phyloP scores from a whole-genome alignment of 2,888 invertebrate genomes.

The Eilema caniola region DNA sequence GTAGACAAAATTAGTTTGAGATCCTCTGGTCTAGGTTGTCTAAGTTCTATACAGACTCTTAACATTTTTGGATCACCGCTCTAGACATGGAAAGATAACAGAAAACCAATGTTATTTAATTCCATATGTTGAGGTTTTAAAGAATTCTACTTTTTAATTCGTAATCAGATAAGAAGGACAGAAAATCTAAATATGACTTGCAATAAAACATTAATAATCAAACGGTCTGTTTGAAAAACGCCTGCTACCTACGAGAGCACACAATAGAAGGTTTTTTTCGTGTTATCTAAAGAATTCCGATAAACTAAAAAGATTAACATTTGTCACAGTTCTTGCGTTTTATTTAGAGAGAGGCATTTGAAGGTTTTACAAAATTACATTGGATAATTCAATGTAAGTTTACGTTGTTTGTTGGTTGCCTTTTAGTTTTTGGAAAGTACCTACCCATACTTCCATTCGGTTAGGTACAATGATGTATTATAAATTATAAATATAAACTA shows the following conservation, averaged over 20 bases:
- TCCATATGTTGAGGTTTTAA: not conserved
- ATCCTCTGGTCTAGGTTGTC: too few species aligned
- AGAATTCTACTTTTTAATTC: not conserved
- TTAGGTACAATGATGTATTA: too few species aligned
- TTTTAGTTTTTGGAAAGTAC: not conserved
- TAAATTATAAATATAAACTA: too few species aligned
- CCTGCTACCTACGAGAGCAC: constrained; percentile 26
- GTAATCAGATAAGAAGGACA: not conserved
- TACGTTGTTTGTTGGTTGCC: not conserved
- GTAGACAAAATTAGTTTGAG: too few species aligned
- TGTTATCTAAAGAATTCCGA: constrained; percentile 54
- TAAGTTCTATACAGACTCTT: too few species aligned
- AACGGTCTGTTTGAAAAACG: constrained; percentile 42
- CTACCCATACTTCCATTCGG: not conserved
- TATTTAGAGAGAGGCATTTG: not conserved
- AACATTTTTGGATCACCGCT: too few species aligned
- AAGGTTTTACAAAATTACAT: constrained; percentile 6
- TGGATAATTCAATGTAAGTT: not conserved
- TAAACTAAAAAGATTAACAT: constrained; percentile 60
- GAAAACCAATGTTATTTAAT: not conserved
- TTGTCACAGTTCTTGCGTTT: constrained; percentile 11
- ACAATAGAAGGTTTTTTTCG: constrained; percentile 60
- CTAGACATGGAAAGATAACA: not conserved
- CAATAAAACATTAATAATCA: constrained; percentile 6
- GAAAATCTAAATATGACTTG: constrained; percentile 15